phyloP scores from a whole-genome alignment of 2,888 invertebrate species.

The Poecilus cupreus region DNA sequence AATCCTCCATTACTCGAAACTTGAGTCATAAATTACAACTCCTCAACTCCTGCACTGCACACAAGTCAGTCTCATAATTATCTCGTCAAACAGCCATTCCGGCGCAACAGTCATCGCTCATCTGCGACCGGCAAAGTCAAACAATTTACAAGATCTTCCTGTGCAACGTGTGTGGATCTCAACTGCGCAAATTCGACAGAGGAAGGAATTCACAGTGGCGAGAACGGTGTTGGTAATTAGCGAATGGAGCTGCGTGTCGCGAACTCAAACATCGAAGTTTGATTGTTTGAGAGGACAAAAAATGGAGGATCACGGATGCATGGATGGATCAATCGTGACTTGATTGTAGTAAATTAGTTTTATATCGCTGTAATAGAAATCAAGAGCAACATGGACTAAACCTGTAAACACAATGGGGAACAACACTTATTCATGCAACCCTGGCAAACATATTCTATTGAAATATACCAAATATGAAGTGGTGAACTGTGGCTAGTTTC shows the following conservation, averaged over 20 bases:
- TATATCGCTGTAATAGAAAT: too few species aligned
- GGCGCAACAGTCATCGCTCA: slow-evolving; percentile 31
- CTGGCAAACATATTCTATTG: too few species aligned
- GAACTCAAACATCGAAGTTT: slow-evolving; percentile 11
- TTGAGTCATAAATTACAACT: slow-evolving; percentile 11
- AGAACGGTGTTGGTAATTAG: slow-evolving; percentile 46
- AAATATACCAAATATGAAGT: too few species aligned
- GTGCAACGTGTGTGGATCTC: slow-evolving; percentile 4
- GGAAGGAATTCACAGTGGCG: background rate
- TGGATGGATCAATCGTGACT: too few species aligned
- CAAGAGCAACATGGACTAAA: too few species aligned
- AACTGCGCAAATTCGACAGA: slow-evolving; percentile 23
- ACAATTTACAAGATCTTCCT: slow-evolving; percentile 46
- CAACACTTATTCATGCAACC: too few species aligned
- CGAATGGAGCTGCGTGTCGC: slow-evolving; percentile 14
- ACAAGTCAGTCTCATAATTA: slow-evolving; percentile 46
- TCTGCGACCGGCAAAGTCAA: slow-evolving; percentile 44
- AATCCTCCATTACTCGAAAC: background rate
- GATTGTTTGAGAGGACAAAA: background rate
- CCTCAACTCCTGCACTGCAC: slow-evolving; percentile 6
- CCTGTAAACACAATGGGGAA: too few species aligned
- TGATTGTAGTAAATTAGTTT: too few species aligned
- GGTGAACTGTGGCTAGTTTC: too few species aligned
- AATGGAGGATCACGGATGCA: too few species aligned
- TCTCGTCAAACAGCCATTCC: slow-evolving; percentile 51